Conservation (phyloP, 2,888 invertebrate genomes). For the Smittia aterrima region DNA sequence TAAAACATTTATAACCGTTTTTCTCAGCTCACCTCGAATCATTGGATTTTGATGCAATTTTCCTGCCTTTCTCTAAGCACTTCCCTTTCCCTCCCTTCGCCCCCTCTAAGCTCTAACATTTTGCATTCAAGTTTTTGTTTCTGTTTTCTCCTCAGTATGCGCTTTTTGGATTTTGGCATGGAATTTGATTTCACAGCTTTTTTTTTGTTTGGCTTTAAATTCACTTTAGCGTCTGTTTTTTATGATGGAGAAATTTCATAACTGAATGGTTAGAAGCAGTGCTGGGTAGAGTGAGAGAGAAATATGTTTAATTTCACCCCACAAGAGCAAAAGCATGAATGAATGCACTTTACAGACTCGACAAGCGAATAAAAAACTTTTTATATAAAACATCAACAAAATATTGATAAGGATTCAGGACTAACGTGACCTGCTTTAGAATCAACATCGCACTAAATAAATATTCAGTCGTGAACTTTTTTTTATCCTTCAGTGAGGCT, state of each 20-base stretch:
- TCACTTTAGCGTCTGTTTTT: background rate
- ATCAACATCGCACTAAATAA: constrained; percentile 8
- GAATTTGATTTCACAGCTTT: constrained; percentile 20
- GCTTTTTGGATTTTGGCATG: constrained; percentile 1
- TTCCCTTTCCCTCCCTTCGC: background rate
- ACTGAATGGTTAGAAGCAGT: background rate
- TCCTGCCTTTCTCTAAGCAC: background rate
- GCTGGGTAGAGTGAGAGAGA: background rate
- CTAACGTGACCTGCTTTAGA: constrained; percentile 12
- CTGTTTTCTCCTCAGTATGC: background rate
- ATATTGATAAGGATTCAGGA: constrained; percentile 3
- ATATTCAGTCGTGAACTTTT: constrained; percentile 29
- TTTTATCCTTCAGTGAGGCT: background rate
- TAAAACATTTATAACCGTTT: constrained; percentile 30
- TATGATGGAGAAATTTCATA: constrained; percentile 16
- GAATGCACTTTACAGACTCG: constrained; percentile 15
- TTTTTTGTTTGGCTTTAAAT: background rate
- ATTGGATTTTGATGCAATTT: constrained; percentile 37
- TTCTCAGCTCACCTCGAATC: constrained; percentile 23
- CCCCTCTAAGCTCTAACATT: background rate
- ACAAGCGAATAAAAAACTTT: background rate
- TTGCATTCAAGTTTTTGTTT: constrained; percentile 8
- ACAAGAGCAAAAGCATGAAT: background rate
- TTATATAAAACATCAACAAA: background rate
- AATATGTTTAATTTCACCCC: background rate